These are phyloP conservation scores for Ormyrus thymus DNA, from an alignment of 2,888 invertebrate genomes.

Conservation along the genomic window DNA sequence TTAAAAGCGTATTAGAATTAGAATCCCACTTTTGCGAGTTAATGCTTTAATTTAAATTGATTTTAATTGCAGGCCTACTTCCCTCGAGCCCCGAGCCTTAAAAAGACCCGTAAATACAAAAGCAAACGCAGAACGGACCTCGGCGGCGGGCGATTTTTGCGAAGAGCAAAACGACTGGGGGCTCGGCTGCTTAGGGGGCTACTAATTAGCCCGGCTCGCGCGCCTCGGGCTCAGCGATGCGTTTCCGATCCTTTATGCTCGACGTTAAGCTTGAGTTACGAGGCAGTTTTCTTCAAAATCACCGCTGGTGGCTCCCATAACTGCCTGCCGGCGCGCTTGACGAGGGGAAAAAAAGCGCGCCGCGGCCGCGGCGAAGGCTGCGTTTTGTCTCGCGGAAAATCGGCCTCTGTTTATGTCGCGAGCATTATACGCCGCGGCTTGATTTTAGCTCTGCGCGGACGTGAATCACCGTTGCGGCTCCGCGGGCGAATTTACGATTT, in stretches of 20 bases:
- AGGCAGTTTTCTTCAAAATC: conserved; percentile 61
- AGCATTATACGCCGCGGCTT: not conserved
- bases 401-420: not conserved
- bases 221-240: conserved; percentile 18
- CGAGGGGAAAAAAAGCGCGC: no score
- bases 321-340: conserved; percentile 15
- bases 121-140: no score
- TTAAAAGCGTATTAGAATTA: no score
- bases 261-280: conserved; percentile 54
- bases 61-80: no score
- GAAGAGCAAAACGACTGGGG: no score
- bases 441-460: not conserved
- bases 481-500: no score
- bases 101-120: no score
- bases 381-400: conserved; percentile 21
- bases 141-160: no score
- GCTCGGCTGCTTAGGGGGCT: conserved; percentile 17
- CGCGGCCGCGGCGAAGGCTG: not conserved
- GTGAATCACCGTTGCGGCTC: not conserved
- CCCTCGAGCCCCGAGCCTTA: no score
- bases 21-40: no score
- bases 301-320: conserved; percentile 5
- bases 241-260: conserved; percentile 52
- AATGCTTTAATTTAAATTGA: no score
- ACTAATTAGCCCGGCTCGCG: conserved; percentile 39